These are phyloP conservation scores for Spondyliosoma cantharus DNA, from an alignment of 2,797 vertebrate genomes.

Conservation along the genomic window DNA sequence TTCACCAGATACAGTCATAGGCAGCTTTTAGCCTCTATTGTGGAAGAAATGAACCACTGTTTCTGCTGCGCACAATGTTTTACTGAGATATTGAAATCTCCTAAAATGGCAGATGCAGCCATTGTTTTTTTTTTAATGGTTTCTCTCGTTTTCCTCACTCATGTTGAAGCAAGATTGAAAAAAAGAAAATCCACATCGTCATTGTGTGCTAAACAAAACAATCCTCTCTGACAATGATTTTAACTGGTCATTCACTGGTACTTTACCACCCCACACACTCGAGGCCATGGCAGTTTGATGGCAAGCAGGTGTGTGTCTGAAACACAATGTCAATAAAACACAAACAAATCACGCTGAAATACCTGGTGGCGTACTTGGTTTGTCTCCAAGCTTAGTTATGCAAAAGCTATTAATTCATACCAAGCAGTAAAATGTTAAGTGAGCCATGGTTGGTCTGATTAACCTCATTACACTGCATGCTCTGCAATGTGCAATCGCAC, in stretches of 20 bases:
- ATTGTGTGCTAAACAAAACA: conserved; percentile 8
- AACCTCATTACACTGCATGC: neutral
- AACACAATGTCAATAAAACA: conserved; percentile 5
- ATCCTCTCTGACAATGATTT: neutral
- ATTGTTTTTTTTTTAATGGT: neutral
- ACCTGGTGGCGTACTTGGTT: neutral
- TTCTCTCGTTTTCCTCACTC: conserved; percentile 7
- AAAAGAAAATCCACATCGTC: neutral
- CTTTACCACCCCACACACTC: neutral
- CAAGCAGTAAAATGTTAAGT: neutral
- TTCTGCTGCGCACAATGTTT: neutral
- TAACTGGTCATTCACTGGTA: conserved; percentile 6
- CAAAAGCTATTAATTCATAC: neutral
- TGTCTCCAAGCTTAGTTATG: neutral
- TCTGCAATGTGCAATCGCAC: neutral
- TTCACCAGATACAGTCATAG: neutral
- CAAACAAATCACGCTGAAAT: neutral
- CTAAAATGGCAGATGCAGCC: conserved; percentile 14
- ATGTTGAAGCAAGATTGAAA: neutral
- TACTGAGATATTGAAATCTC: neutral
- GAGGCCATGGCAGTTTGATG: neutral
- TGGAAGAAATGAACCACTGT: neutral
- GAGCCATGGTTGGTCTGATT: neutral
- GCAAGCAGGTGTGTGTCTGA: neutral
- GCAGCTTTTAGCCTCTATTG: neutral